Conservation (phyloP, 1,140 invertebrate species). For the Metaphire vulgaris region DNA sequence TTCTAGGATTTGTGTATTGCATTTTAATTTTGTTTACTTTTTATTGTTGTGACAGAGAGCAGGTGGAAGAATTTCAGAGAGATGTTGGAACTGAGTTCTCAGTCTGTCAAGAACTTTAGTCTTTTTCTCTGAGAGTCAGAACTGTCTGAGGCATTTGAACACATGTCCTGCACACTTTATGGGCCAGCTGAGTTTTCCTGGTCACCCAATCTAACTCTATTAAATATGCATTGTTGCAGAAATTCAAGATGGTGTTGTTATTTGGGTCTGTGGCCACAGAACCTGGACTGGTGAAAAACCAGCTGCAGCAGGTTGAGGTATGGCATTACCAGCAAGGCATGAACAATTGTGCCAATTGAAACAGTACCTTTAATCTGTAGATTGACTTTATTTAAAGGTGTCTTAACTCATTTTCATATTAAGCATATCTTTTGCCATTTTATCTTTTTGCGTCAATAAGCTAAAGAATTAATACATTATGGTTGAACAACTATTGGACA, state of each 20-base stretch:
- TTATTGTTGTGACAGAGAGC: conserved; percentile 52
- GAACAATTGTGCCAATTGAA: background rate
- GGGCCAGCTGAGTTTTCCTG: conserved; percentile 74
- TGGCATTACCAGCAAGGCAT: background rate
- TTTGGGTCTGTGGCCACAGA: conserved; percentile 89
- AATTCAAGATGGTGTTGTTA: conserved; percentile 89
- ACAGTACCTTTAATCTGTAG: too few relatives aligned
- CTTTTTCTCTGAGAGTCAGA: too few relatives aligned
- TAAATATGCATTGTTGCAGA: too few relatives aligned
- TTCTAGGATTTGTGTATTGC: too few relatives aligned
- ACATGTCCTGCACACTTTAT: conserved; percentile 81
- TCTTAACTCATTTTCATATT: too few relatives aligned
- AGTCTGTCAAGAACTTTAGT: conserved; percentile 74
- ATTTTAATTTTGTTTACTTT: conserved; percentile 4
- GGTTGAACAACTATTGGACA: too few relatives aligned
- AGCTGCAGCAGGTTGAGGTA: conserved; percentile 77
- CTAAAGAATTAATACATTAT: too few relatives aligned
- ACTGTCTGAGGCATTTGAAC: too few relatives aligned
- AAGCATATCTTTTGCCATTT: too few relatives aligned
- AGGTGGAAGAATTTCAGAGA: conserved; percentile 81
- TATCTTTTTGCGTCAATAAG: too few relatives aligned
- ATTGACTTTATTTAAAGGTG: too few relatives aligned
- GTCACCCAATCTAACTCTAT: too few relatives aligned
- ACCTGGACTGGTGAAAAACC: conserved; percentile 84
- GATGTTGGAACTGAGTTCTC: conserved; percentile 71